These are phyloP conservation scores for Zoroaster sp. DNA, from an alignment of 53 echinoderm and acorn worm genomes.

Conservation along the genomic window DNA sequence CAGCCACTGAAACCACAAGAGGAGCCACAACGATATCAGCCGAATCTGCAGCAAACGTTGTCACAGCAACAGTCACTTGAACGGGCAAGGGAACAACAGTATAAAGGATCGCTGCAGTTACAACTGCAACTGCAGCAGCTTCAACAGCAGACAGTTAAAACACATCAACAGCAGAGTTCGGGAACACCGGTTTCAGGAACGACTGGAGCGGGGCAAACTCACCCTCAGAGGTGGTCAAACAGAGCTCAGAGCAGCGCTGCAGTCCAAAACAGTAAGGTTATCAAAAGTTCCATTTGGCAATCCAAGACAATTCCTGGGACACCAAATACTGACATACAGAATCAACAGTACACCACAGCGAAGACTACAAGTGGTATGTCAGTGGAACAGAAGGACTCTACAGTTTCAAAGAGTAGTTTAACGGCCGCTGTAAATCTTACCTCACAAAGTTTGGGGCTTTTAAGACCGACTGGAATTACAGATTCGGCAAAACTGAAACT, in stretches of 20 bases:
- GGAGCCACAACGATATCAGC: no score
- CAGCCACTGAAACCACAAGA: neutral
- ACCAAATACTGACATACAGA: neutral
- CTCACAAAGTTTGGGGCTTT: neutral
- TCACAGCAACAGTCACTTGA: no score
- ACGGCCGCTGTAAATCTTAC: neutral
- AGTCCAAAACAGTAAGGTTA: neutral
- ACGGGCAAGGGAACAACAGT: neutral
- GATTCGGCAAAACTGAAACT: neutral
- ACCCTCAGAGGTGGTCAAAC: slow-evolving; percentile 26
- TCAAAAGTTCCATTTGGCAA: neutral
- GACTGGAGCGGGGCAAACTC: neutral
- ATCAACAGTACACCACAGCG: neutral
- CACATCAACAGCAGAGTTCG: neutral
- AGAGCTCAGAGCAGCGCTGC: neutral
- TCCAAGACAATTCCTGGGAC: neutral
- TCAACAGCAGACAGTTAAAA: neutral
- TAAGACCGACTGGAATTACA: neutral
- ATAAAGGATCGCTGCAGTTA: neutral
- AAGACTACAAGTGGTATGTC: neutral
- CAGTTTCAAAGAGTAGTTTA: no score
- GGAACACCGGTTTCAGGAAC: neutral
- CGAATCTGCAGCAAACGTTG: no score
- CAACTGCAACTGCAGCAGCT: neutral
- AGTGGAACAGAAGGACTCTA: neutral